These are phyloP conservation scores for Xylocopa sonorina DNA, from an alignment of 1,140 invertebrate genomes.

Conservation along the genomic window DNA sequence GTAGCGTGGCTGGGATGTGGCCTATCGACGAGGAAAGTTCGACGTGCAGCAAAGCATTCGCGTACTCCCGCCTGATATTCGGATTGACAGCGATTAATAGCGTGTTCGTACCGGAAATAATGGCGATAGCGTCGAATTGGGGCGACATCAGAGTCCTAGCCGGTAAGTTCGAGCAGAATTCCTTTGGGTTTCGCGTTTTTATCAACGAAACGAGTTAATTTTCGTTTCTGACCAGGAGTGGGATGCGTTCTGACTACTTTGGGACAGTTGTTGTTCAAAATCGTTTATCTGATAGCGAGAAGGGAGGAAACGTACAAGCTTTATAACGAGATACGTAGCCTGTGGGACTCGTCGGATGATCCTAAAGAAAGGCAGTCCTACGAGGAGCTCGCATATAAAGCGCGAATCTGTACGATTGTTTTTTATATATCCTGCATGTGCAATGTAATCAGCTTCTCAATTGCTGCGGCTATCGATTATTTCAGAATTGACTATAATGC, in stretches of 20 bases:
- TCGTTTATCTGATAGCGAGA: conserved; percentile 38
- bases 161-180: neutral
- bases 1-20: conserved; percentile 35
- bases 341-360: conserved; percentile 38
- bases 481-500: neutral
- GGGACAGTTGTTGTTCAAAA: conserved; percentile 52
- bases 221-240: conserved; percentile 17
- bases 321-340: conserved; percentile 28
- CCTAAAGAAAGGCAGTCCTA: conserved; percentile 18
- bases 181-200: neutral
- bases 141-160: conserved; percentile 19
- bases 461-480: neutral
- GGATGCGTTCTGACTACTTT: conserved; percentile 51
- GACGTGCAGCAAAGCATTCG: conserved; percentile 7
- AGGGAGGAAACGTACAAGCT: conserved; percentile 6
- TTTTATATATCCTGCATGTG: conserved; percentile 13
- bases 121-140: conserved; percentile 28
- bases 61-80: conserved; percentile 23
- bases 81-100: conserved; percentile 4
- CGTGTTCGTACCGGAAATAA: conserved; percentile 27
- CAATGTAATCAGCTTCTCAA: conserved; percentile 21
- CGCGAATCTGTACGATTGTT: conserved; percentile 23
- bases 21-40: conserved; percentile 29
- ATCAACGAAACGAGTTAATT: neutral
- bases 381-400: conserved; percentile 21